A percentile compares a stretch with the other conserved stretches of the same genome.
These are phyloP conservation scores for Manis pentadactyla DNA, from an alignment of 2,797 vertebrate species.

Conservation along the genomic window DNA sequence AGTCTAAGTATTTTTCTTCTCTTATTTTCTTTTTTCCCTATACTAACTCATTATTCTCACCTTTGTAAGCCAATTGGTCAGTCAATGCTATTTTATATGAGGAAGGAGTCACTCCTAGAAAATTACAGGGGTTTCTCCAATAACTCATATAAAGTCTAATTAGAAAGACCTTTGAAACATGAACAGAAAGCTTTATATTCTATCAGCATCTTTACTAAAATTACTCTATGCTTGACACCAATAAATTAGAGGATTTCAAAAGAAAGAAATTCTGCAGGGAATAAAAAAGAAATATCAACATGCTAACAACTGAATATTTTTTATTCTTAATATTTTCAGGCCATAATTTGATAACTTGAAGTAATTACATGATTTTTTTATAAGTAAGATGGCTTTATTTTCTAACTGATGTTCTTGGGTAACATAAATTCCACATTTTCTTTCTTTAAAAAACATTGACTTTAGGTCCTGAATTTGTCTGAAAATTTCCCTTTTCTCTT, in stretches of 20 bases:
- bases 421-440: background rate
- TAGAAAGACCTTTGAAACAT: background rate
- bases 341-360: conserved; percentile 16
- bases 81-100: background rate
- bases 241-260: background rate
- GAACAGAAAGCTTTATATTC: background rate
- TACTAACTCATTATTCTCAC: background rate
- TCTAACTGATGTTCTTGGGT: background rate
- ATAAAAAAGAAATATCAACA: background rate
- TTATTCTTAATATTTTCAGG: background rate
- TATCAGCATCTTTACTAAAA: background rate
- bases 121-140: background rate
- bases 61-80: background rate
- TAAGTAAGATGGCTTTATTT: background rate
- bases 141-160: background rate
- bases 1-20: background rate
- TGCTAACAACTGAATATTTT: background rate
- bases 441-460: background rate
- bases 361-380: conserved; percentile 7
- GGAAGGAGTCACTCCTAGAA: background rate
- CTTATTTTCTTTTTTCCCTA: background rate
- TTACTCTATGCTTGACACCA: background rate
- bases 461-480: background rate
- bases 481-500: background rate
- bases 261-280: background rate